A percentile compares a stretch with the other conserved stretches of the same genome.
These are phyloP conservation scores for Sterrhoptilus dennistouni DNA, from an alignment of 2,113 vertebrate species.

Conservation along the genomic window DNA sequence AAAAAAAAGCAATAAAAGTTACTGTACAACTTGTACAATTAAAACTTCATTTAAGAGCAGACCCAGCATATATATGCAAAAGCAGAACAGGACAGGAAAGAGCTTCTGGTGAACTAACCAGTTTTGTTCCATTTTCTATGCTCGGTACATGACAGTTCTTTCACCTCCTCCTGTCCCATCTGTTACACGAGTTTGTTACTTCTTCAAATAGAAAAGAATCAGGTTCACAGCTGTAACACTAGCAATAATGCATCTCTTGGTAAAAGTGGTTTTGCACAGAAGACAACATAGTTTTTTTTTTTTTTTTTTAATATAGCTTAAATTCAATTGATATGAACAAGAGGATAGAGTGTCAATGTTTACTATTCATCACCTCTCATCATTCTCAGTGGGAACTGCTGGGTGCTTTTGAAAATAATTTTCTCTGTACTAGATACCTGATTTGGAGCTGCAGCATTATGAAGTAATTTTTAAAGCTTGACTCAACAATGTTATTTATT, in stretches of 20 bases:
- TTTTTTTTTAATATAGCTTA: background rate
- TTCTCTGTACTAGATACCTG: background rate
- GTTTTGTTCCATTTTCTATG: background rate
- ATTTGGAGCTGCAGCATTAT: background rate
- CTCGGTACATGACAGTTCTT: background rate
- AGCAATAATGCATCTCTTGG: background rate
- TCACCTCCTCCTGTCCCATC: background rate
- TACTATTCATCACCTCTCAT: background rate
- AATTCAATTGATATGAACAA: background rate
- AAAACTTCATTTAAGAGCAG: background rate
- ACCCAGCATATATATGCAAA: background rate
- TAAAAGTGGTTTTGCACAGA: background rate
- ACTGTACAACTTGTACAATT: background rate
- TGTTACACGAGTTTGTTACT: background rate
- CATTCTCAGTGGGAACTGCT: background rate
- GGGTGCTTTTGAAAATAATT: background rate
- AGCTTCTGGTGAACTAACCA: background rate
- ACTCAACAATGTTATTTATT: background rate
- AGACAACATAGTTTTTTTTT: background rate
- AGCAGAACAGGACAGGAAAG: background rate
- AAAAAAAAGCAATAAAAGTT: background rate
- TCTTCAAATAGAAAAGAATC: background rate
- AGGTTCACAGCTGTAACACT: background rate
- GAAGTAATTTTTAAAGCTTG: background rate
- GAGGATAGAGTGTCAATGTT: background rate